Percentiles rank a stretch among this genome's conserved stretches.
Evolutionary conservation across 2,797 vertebrate species (phyloP).

Genomic region (Alouatta caraya): DNA sequence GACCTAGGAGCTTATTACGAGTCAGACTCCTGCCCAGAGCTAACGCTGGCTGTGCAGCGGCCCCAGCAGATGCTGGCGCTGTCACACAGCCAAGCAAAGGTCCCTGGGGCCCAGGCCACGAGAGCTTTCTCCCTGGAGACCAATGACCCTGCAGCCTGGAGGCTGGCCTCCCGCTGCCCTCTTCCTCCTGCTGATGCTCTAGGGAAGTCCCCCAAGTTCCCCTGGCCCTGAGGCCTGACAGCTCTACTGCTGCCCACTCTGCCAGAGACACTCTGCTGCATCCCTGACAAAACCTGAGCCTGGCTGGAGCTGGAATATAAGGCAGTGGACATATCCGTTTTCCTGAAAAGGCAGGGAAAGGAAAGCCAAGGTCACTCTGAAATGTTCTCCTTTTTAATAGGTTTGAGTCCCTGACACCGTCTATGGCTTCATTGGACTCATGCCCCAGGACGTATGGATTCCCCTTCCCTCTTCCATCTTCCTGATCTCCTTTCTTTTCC

Average conservation of each 20-base stretch:
- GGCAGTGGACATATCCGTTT: not conserved
- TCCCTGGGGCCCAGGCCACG: not conserved
- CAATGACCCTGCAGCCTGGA: not conserved
- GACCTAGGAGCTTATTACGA: not conserved
- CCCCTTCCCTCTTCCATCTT: not conserved
- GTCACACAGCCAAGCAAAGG: not conserved
- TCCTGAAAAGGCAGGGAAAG: not conserved
- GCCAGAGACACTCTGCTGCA: not conserved
- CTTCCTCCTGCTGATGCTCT: not conserved
- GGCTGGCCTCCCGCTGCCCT: not conserved
- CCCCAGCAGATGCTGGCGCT: not conserved
- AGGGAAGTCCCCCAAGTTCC: not conserved
- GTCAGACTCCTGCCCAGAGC: not conserved
- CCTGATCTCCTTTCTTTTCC: not conserved
- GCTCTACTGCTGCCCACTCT: not conserved
- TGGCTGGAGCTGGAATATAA: not conserved
- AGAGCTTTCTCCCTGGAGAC: not conserved
- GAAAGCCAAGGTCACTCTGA: not conserved
- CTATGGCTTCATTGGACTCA: not conserved
- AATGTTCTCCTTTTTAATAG: not conserved
- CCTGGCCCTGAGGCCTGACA: not conserved
- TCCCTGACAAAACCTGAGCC: not conserved
- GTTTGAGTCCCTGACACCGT: not conserved
- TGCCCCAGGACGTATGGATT: rapidly evolving
- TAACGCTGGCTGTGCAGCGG: not conserved